These are phyloP conservation scores for Eulemur coronatus DNA, from an alignment of 2,797 vertebrate genomes.

Conservation along the genomic window DNA sequence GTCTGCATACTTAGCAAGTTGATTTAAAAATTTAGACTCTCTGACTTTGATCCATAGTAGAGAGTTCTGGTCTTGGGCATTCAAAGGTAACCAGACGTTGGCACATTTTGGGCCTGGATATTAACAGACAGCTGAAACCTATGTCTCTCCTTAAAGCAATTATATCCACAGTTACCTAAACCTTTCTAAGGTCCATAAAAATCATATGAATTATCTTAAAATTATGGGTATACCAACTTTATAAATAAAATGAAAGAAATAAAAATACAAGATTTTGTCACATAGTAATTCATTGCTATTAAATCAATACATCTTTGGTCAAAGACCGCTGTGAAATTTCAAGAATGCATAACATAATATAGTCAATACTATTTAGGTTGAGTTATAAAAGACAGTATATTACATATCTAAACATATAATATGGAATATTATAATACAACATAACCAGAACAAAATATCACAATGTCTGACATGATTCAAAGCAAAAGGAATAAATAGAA, in stretches of 20 bases:
- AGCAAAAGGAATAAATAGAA: not conserved
- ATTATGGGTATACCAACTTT: not conserved
- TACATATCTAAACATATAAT: not conserved
- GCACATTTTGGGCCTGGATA: not conserved
- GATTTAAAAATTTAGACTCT: constrained; percentile 71
- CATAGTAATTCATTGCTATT: not conserved
- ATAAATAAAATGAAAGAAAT: not conserved
- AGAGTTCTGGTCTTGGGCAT: not conserved
- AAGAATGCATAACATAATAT: not conserved
- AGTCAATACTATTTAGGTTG: not conserved
- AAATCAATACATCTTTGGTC: not conserved
- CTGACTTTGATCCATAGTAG: constrained; percentile 39
- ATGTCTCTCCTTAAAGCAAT: not conserved
- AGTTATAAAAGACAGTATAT: not conserved
- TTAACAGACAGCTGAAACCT: not conserved
- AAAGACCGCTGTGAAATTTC: not conserved
- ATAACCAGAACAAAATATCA: not conserved
- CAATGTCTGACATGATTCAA: not conserved
- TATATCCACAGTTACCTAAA: not conserved
- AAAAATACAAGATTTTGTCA: not conserved
- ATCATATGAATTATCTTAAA: not conserved
- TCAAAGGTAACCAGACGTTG: not conserved
- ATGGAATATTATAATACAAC: not conserved
- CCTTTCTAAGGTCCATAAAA: not conserved
- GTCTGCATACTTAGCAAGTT: constrained; percentile 61